Evolutionary conservation across 2,888 invertebrate species (phyloP), one percentile per base, ranked within the genome.

Genomic region (Ornithoptera priamus): DNA sequence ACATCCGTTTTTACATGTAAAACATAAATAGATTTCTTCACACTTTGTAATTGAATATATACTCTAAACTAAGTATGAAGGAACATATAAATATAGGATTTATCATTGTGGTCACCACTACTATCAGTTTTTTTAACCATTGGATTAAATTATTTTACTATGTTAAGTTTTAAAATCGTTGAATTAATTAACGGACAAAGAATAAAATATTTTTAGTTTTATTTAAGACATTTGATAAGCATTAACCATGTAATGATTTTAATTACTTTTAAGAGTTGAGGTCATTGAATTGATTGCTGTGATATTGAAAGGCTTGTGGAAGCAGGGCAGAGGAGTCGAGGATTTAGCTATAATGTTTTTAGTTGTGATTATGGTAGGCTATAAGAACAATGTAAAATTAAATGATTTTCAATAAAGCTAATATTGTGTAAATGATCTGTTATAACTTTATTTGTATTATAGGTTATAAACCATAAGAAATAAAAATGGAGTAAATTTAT

Each of bases 211-310:
- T 17, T 53, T 53, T 39, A 10, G 7, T 53, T 53, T 53, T 17
- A 18, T 53, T 53, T 53, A 53, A 53, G 15, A 6, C 15, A 53
- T 53, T 18, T 53, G 6, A 6, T 53, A 53, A 53, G 53, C 53
- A 53, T 18, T 53, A 53, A 53, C 53, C 53, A 6, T 53, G n/a
- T 53, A 53, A 17, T 17, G 53, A 17, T 53, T 17, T 0, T 18
- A 53, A 53, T 65, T 56, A 7, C 22, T 42, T 56, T n/a, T 62
- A 62, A 69, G 59, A 8, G 53, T 61, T 60, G 46, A 57, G 65
- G 61, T 62, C 36, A 39, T 62, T 56, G 62, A 65, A 65, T 62
- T 69, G 69, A 39, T 65, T 64, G 64, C 69, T 69, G 69, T 69
- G 69, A 69, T 69, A 69, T 64, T 42, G 58, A 6, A 56, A 64